Conservation (phyloP, 2,113 vertebrate species). For the Terrapene triunguis region DNA sequence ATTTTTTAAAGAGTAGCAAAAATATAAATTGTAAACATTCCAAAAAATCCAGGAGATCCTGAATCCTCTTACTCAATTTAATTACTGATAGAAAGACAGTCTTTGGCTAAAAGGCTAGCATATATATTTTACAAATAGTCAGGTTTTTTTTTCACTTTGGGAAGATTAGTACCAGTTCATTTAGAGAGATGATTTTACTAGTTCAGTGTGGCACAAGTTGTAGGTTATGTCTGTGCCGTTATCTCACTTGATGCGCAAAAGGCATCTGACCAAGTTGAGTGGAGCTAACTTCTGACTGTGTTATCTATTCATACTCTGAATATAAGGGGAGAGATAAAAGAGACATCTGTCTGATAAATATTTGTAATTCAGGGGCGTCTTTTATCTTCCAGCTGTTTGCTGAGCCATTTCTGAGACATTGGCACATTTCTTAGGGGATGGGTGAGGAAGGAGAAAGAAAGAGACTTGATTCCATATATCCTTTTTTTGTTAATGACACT, state of each 20-base stretch:
- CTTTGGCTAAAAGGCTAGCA: neutral
- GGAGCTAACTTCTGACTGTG: neutral
- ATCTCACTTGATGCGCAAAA: neutral
- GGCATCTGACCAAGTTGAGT: neutral
- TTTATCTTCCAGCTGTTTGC: neutral
- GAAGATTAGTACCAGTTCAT: neutral
- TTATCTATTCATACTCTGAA: neutral
- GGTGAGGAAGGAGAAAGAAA: neutral
- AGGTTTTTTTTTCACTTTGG: neutral
- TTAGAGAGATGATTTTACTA: neutral
- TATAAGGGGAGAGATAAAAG: neutral
- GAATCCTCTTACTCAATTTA: neutral
- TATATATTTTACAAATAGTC: neutral
- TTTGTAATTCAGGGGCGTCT: neutral
- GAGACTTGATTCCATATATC: neutral
- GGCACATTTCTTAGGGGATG: neutral
- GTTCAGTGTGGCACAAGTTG: neutral
- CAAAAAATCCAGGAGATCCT: neutral
- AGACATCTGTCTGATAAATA: neutral
- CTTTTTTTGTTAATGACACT: too few relatives aligned
- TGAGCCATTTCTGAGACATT: neutral
- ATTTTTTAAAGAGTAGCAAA: neutral
- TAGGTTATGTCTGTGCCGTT: neutral
- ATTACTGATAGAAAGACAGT: too few relatives aligned
- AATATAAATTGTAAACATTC: neutral